These are phyloP conservation scores for Sebastes hubbsi DNA, from an alignment of 2,797 vertebrate species.

Conservation along the genomic window DNA sequence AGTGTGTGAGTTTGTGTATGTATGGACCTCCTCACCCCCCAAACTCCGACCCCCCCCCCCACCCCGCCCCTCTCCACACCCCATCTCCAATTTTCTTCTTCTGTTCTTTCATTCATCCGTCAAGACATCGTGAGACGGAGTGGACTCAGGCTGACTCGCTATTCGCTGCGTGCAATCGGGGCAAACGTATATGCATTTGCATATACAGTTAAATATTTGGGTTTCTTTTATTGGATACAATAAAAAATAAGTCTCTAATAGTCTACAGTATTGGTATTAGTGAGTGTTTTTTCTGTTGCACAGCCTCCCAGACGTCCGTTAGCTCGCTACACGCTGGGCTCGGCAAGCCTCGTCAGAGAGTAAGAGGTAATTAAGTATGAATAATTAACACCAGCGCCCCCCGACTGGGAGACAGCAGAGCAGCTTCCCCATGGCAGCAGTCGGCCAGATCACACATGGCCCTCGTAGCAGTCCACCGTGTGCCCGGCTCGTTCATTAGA, in stretches of 20 bases:
- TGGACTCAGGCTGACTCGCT: slow-evolving; percentile 40
- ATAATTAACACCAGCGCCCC: slow-evolving; percentile 84
- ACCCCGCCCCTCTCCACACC: slow-evolving; percentile 40
- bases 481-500: slow-evolving; percentile 74
- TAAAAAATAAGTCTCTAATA: background rate
- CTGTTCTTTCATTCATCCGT: slow-evolving; percentile 63
- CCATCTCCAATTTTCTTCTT: slow-evolving; percentile 56
- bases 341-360: slow-evolving; percentile 62
- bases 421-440: slow-evolving; percentile 75
- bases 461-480: slow-evolving; percentile 62
- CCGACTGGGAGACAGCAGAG: slow-evolving; percentile 76
- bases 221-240: slow-evolving; percentile 15
- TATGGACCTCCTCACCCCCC: slow-evolving; percentile 49
- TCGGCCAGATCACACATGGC: slow-evolving; percentile 76
- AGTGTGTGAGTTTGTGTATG: slow-evolving; percentile 51
- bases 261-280: slow-evolving; percentile 30
- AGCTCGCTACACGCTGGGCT: slow-evolving; percentile 60
- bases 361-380: slow-evolving; percentile 86
- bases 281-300: slow-evolving; percentile 35
- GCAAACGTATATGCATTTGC: slow-evolving; percentile 34
- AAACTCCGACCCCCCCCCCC: slow-evolving; percentile 24
- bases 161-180: slow-evolving; percentile 2
- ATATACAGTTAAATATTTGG: slow-evolving; percentile 18
- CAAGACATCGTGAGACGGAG: slow-evolving; percentile 65
- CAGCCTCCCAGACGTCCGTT: slow-evolving; percentile 62